A percentile compares a stretch with the other conserved stretches of the same genome.
Conservation (phyloP, 2,797 vertebrate genomes). For the Paramormyrops hopkinsi region DNA sequence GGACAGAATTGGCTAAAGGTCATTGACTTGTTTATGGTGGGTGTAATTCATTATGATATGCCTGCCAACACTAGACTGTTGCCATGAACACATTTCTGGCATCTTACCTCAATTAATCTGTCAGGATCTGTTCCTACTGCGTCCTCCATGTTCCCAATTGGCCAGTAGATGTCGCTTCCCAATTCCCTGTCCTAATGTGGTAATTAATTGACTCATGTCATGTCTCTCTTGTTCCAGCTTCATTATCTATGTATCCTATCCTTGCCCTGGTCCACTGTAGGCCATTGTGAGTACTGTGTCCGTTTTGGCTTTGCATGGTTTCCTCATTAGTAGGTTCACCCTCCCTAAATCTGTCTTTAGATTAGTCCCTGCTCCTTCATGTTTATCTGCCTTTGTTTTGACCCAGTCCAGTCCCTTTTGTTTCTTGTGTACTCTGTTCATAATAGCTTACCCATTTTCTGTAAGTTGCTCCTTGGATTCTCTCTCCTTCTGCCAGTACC, state of each 20-base stretch:
- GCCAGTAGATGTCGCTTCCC: background rate
- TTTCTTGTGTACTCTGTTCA: background rate
- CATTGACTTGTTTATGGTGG: conserved; percentile 15
- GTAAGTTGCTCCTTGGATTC: background rate
- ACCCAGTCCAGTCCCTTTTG: background rate
- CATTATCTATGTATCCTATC: background rate
- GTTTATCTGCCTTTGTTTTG: background rate
- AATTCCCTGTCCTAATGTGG: background rate
- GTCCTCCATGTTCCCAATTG: background rate
- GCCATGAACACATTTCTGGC: background rate
- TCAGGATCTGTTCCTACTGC: background rate
- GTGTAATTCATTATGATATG: background rate
- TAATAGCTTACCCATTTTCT: background rate
- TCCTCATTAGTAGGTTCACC: background rate
- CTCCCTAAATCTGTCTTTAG: background rate
- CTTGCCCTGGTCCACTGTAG: background rate
- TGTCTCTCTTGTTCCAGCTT: background rate
- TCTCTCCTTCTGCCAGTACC: background rate
- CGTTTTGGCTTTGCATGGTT: background rate
- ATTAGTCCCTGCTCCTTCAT: background rate
- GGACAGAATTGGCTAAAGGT: background rate
- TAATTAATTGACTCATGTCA: background rate
- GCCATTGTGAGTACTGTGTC: background rate
- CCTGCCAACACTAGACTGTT: background rate
- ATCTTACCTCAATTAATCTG: background rate